Base-by-base conservation (phyloP, 2,888 invertebrate genomes). In the Chirona hameri region DNA sequence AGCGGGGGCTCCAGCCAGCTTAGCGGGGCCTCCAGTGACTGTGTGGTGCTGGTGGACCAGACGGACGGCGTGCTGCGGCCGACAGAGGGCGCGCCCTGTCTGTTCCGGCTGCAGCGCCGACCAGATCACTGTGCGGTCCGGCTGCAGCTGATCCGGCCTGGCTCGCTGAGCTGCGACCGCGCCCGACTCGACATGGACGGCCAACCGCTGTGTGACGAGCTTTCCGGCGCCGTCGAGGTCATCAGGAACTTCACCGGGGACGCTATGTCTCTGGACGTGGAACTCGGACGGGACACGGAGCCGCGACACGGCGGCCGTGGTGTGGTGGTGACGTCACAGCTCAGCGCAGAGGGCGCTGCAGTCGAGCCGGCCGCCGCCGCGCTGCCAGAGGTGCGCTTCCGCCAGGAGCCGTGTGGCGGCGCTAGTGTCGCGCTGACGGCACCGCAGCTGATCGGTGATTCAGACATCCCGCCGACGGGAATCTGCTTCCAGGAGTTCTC, bases 401-500 rank as follows among this genome's bases (percentile, higher is more conserved):
- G 39, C 7, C 76, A 76, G 76, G 39, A 39, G 76, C 76, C 76
- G 24, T 76, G 76, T 18, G 39, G 15, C 31, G 76, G 76, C 18
- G 65, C 27, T 10, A 27, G 27, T 24, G 69, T n/a, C 5, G 29
- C 72, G 29, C 9, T 1, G 72, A 10, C 31, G 72, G 24, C 14
- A 15, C 15, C 76, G 31, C 76, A 76, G 39, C 21, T 76, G 76
- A 21, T 76, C 0, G 76, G 39, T 9, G 76, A 76, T 9, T 7
- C 76, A 14, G 76, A 76, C 39, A 76, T 76, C 10, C 76, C 76
- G 24, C 76, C 76, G 39, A 76, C 39, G 7, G 76, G 27, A 4
- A 39, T 76, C 76, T 76, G 76, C 21, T 76, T 76, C 76, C 76
- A 76, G 76, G 76, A 76, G 76, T 76, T 76, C 76, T 76, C 76